Base-by-base conservation (phyloP, 2,888 invertebrate species). In the Zeuzera pyrina region DNA sequence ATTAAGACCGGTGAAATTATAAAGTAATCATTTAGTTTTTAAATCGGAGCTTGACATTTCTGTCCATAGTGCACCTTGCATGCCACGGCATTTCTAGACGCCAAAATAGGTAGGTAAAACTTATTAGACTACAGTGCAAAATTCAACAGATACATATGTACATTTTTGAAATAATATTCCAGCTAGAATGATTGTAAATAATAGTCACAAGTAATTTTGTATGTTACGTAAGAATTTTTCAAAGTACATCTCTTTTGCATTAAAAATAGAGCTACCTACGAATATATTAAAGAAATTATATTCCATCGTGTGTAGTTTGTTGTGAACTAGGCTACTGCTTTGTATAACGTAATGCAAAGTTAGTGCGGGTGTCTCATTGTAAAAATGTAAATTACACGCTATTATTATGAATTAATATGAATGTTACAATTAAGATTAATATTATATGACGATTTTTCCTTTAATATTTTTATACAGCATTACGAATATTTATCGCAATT, bases 401-500 rank as follows among this genome's bases (percentile, higher is more conserved):
- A 73, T 69, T 71, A 57, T 68, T 77, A 78, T 70, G 71, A 12
- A 68, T 63, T 67, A 66, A 65, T 68, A 72, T 61, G 70, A 69
- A 70, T n/a, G n/a, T n/a, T n/a, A n/a, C n/a, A n/a, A n/a, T n/a
- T n/a, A n/a, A n/a, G 70, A 19, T 19, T 19, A 29, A 8, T 21
- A 29, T 34, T 15, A 33, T 31, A 71, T 72, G 70, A 74, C 70
- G 69, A 74, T 74, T 76, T 78, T 83, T 77, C 69, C 78, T 83
- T 83, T 81, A 81, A 78, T 81, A 81, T 83, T 81, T 83, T 83
- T 83, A 81, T 83, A 83, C 81, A 83, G 77, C 78, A 78, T 78
- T 74, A 77, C 70, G 72, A 67, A 68, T 79, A 79, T 77, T 70
- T 74, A 79, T 71, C 74, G 79, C 79, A 79, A 79, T 78, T 78